Percentiles rank a stretch among this genome's conserved stretches.
Conservation (phyloP, 2,797 vertebrate species). For the Rhynchonycteris naso region DNA sequence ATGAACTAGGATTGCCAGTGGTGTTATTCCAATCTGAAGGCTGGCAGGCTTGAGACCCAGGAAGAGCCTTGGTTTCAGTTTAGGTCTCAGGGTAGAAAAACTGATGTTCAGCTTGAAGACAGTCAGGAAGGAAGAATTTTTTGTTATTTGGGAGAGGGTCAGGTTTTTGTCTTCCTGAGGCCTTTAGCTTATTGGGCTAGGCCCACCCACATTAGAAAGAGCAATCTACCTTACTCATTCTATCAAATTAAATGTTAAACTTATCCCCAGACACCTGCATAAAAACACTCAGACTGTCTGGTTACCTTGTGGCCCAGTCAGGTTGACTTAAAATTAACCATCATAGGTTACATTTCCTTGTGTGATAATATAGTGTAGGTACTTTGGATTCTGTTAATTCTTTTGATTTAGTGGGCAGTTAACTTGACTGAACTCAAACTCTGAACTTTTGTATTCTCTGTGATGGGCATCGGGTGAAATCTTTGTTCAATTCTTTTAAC, state of each 20-base stretch:
- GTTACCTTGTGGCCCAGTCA: not conserved
- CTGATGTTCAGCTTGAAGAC: not conserved
- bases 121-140: not conserved
- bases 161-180: not conserved
- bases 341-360: not conserved
- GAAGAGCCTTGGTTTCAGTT: not conserved
- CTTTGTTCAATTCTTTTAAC: constrained; percentile 5
- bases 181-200: not conserved
- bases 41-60: not conserved
- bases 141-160: not conserved
- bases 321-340: not conserved
- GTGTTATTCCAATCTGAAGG: not conserved
- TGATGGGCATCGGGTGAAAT: not conserved
- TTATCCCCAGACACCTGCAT: not conserved
- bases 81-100: not conserved
- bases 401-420: constrained; percentile 33
- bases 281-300: not conserved
- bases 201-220: not conserved
- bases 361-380: not conserved
- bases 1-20: not conserved
- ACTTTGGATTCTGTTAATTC: constrained; percentile 1
- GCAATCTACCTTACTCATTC: not conserved
- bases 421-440: not conserved
- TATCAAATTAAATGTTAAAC: not conserved
- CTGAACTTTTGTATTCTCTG: not conserved